Evolutionary conservation across 2,888 invertebrate genomes (phyloP), one percentile per base, ranked within the genome.

Genomic region (Drosophila recens): DNA sequence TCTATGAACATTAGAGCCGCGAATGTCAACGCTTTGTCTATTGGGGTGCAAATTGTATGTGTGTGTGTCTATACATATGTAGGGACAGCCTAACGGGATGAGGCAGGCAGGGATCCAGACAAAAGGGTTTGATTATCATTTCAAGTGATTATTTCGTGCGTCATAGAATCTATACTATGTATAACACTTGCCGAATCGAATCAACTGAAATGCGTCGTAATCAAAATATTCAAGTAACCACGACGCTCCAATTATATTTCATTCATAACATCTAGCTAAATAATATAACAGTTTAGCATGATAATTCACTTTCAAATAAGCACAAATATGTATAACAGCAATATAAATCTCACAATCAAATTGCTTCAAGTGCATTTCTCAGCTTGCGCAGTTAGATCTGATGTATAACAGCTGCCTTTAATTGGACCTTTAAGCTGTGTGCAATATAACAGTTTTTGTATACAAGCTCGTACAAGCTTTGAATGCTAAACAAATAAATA

Each of bases 91-190:
- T 17, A 42, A 17, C 27, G 27, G 51, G 38, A 27, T 17, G n/a
- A 13, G 40, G 17, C n/a, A 11, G 9, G 2, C 43, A 36, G 45
- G 10, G 36, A 34, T 13, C 30, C 46, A 49, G 34, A 20, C 17
- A 30, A 8, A 43, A 74, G 63, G 46, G n/a, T n/a, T 58, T 59
- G 63, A 53, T 64, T 67, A 78, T 64, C 56, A 72, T 67, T 72
- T 67, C 20, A 40, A 61, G 46, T 57, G 67, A 78, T 67, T 61
- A 59, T 53, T 11, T 46, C 40, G 73, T 59, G 73, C 75, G 73
- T 72, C 67, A 78, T 34, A 45, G 20, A 40, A 49, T 9, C 20
- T 56, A 52, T 74, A 59, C 51, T 65, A 65, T 43, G 43, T 53
- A 56, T 56, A 74, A 43, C 52, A 48, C 11, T 42, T 54, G 15